These are phyloP conservation scores for Dipodomys merriami DNA, from an alignment of 2,113 vertebrate genomes.

Conservation along the genomic window DNA sequence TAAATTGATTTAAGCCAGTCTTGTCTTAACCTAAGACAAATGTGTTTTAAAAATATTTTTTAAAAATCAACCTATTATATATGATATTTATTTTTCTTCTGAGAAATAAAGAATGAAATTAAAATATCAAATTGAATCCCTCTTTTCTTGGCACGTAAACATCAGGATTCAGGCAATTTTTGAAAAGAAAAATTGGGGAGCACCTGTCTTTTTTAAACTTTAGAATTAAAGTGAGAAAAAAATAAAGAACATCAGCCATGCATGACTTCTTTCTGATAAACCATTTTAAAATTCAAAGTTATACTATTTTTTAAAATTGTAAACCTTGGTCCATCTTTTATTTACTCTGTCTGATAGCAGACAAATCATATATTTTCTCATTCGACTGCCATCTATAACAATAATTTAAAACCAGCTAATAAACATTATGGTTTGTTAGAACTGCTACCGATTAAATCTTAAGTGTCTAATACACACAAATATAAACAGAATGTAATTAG, in stretches of 20 bases:
- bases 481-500: constrained; percentile 91
- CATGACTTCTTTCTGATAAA: constrained; percentile 6
- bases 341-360: constrained; percentile 81
- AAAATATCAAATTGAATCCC: constrained; percentile 3
- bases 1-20: constrained; percentile 12
- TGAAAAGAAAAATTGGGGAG: not conserved
- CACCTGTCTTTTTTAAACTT: not conserved
- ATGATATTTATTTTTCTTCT: constrained; percentile 42
- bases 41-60: not conserved
- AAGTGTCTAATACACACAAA: constrained; percentile 90
- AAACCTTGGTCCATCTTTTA: constrained; percentile 81
- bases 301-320: not conserved
- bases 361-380: constrained; percentile 86
- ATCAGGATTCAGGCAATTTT: constrained; percentile 30
- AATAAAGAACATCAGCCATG: not conserved
- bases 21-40: constrained; percentile 18
- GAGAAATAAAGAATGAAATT: constrained; percentile 40
- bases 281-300: constrained; percentile 60
- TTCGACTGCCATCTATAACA: constrained; percentile 84
- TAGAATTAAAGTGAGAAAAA: not conserved
- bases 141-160: not conserved
- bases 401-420: constrained; percentile 91
- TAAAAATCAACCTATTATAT: constrained; percentile 13
- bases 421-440: constrained; percentile 90
- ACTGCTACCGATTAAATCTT: constrained; percentile 90